Percentiles rank a stretch among this genome's conserved stretches.
Conservation (phyloP, 2,113 vertebrate species). For the Petroica traversi region DNA sequence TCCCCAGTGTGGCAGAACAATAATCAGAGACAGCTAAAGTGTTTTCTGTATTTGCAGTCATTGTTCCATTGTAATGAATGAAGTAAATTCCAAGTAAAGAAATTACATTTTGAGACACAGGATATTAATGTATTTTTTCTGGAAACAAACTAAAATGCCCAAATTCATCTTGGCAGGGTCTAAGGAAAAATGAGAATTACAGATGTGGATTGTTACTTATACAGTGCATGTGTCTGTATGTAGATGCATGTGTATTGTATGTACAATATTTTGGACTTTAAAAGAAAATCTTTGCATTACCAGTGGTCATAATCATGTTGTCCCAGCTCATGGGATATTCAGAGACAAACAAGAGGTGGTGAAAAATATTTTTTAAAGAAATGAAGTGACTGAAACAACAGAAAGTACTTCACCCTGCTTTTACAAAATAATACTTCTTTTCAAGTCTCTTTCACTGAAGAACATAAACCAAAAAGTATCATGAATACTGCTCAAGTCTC, state of each 20-base stretch:
- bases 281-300: neutral
- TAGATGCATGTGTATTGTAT: neutral
- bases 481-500: neutral
- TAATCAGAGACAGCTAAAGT: neutral
- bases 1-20: neutral
- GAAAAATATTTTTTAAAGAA: neutral
- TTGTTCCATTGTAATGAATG: neutral
- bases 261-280: neutral
- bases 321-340: neutral
- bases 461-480: neutral
- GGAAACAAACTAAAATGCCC: neutral
- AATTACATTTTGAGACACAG: neutral
- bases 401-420: neutral
- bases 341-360: conserved; percentile 8
- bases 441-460: neutral
- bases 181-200: neutral
- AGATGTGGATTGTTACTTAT: neutral
- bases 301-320: rapidly evolving
- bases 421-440: neutral
- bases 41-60: neutral
- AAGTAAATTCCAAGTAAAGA: neutral
- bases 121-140: neutral
- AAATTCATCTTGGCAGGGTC: neutral
- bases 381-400: neutral
- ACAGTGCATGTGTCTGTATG: neutral